Evolutionary conservation across 2,113 vertebrate genomes (phyloP).

Genomic region (Macrotis lagotis): DNA sequence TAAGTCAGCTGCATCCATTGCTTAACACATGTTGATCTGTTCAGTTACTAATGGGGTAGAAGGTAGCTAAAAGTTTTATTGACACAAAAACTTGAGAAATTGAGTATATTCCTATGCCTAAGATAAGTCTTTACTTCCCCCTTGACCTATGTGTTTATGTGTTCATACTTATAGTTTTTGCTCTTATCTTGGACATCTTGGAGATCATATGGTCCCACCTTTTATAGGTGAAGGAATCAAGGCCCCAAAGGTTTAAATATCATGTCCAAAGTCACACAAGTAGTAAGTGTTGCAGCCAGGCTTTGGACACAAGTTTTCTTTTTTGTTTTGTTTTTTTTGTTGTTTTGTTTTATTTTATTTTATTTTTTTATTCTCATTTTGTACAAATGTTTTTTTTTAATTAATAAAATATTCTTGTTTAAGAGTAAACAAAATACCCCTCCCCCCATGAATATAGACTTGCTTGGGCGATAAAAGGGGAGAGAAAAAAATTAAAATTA

Average conservation of each 20-base stretch:
- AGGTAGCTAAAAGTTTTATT: conserved; percentile 16
- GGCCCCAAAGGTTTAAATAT: not conserved
- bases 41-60: not conserved
- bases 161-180: conserved; percentile 20
- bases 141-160: not conserved
- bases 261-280: not conserved
- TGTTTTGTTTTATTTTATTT: too few species aligned
- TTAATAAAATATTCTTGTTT: too few species aligned
- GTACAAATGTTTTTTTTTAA: too few species aligned
- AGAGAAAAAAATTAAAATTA: too few species aligned
- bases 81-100: not conserved
- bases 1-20: not conserved
- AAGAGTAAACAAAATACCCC: too few species aligned
- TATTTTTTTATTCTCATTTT: too few species aligned
- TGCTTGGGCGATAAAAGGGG: too few species aligned
- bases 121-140: not conserved
- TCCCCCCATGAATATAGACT: too few species aligned
- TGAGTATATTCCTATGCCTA: not conserved
- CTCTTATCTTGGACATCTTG: not conserved
- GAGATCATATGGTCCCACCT: not conserved
- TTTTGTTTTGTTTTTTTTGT: too few species aligned
- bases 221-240: not conserved
- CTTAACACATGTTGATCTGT: not conserved
- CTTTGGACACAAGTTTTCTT: not conserved
- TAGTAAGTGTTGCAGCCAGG: not conserved